phyloP scores from a whole-genome alignment of 2,113 vertebrate genomes.

The Bos javanicus region DNA sequence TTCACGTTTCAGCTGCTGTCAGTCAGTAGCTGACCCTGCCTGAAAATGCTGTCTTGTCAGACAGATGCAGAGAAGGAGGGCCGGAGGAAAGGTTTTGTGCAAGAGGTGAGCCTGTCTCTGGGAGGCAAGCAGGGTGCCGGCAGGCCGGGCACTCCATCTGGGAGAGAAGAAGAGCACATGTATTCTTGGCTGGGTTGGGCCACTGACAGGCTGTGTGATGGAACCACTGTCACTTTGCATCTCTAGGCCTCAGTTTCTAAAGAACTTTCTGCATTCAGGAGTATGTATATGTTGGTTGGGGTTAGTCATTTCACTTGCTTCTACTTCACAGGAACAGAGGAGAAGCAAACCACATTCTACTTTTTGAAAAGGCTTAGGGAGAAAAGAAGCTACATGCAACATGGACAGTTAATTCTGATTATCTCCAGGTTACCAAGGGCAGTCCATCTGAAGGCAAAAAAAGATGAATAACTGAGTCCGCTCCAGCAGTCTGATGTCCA shows the following conservation, averaged over 20 bases:
- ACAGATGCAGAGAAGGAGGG: neutral
- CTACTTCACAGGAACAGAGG: neutral
- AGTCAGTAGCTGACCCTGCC: slow-evolving; percentile 47
- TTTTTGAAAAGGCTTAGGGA: neutral
- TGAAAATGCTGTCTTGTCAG: slow-evolving; percentile 18
- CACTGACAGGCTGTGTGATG: neutral
- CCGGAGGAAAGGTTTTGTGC: neutral
- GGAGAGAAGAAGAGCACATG: neutral
- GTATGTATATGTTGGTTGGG: neutral
- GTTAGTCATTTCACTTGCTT: neutral
- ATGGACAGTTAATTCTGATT: neutral
- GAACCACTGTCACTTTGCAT: neutral
- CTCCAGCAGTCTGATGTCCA: neutral
- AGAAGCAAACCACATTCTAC: neutral
- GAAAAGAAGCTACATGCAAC: neutral
- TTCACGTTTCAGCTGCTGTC: slow-evolving; percentile 44
- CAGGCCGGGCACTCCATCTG: neutral
- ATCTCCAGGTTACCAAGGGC: neutral
- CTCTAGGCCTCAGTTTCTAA: neutral
- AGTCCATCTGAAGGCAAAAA: neutral
- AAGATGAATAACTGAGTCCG: neutral
- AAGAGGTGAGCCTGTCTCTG: neutral
- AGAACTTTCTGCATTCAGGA: neutral
- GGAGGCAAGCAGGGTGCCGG: neutral
- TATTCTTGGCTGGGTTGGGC: neutral